phyloP scores from a whole-genome alignment of 2,888 invertebrate genomes.

The Tenthredo scrophulariae region DNA sequence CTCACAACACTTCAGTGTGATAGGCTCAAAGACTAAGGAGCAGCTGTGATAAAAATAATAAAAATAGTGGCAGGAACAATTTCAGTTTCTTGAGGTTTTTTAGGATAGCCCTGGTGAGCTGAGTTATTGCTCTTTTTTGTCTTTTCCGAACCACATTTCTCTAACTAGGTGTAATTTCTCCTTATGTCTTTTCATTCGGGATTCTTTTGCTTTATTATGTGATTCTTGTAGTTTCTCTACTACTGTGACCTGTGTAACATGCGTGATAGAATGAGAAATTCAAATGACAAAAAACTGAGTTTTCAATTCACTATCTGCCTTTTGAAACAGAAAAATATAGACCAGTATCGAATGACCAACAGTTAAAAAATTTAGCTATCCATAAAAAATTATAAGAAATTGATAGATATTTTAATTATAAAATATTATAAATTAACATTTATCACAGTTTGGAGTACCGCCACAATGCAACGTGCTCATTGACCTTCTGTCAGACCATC shows the following conservation, averaged over 20 bases:
- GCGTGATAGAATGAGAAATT: not conserved
- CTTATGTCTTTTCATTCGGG: not conserved
- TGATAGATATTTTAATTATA: not conserved
- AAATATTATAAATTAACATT: not conserved
- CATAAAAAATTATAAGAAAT: not conserved
- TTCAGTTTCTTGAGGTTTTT: too few species aligned
- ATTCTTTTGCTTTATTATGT: not conserved
- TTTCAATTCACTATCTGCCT: not conserved
- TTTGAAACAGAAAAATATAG: not conserved
- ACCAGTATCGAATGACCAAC: not conserved
- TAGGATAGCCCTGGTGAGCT: too few species aligned
- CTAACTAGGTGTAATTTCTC: not conserved
- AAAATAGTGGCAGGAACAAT: too few species aligned
- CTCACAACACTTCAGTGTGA: too few species aligned
- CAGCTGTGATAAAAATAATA: too few species aligned
- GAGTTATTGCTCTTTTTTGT: too few species aligned
- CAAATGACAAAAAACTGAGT: not conserved
- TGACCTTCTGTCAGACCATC: not conserved
- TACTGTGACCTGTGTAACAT: not conserved
- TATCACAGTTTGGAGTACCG: not conserved
- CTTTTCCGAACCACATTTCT: conserved; percentile 8
- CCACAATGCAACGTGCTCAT: not conserved
- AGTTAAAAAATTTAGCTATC: not conserved
- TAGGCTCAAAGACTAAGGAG: too few species aligned
- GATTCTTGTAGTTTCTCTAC: conserved; percentile 1